These are phyloP conservation scores for Ceramica pisi DNA, from an alignment of 2,888 invertebrate species.

Conservation along the genomic window DNA sequence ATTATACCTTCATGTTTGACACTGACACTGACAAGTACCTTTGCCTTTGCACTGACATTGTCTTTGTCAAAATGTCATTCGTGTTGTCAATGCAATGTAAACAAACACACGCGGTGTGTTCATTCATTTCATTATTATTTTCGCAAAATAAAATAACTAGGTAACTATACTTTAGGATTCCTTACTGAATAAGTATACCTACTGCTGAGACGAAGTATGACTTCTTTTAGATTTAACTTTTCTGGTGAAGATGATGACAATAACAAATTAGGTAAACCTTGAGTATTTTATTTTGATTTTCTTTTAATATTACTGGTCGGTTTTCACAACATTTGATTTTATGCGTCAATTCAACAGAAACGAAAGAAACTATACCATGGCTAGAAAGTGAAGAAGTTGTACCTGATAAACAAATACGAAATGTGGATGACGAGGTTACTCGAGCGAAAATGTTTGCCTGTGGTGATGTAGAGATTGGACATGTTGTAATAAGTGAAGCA, in stretches of 20 bases:
- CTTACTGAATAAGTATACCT: not conserved
- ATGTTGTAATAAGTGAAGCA: slow-evolving; percentile 83
- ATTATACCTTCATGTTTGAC: too few species aligned
- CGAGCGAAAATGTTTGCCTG: slow-evolving; percentile 85
- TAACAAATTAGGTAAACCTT: slow-evolving; percentile 57
- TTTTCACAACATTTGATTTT: not conserved
- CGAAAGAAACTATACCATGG: slow-evolving; percentile 74
- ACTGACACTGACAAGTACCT: not conserved
- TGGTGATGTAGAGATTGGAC: slow-evolving; percentile 86
- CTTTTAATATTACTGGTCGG: not conserved
- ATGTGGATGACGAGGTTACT: slow-evolving; percentile 76
- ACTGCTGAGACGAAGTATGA: slow-evolving; percentile 53
- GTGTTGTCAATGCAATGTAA: slow-evolving; percentile 8
- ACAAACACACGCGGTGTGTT: slow-evolving; percentile 24
- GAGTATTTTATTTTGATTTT: not conserved
- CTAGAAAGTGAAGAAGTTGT: slow-evolving; percentile 79
- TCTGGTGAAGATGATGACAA: slow-evolving; percentile 66
- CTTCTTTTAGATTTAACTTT: slow-evolving; percentile 82
- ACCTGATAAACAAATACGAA: slow-evolving; percentile 74
- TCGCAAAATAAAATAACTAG: not conserved
- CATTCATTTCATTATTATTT: too few species aligned
- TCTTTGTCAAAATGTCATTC: not conserved
- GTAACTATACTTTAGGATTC: not conserved
- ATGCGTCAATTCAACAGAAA: slow-evolving; percentile 33
- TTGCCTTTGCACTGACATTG: too few species aligned